A percentile compares a stretch with the other conserved stretches of the same genome.
phyloP scores from a whole-genome alignment of 2,888 invertebrate genomes.

The Drosophila subquinaria region DNA sequence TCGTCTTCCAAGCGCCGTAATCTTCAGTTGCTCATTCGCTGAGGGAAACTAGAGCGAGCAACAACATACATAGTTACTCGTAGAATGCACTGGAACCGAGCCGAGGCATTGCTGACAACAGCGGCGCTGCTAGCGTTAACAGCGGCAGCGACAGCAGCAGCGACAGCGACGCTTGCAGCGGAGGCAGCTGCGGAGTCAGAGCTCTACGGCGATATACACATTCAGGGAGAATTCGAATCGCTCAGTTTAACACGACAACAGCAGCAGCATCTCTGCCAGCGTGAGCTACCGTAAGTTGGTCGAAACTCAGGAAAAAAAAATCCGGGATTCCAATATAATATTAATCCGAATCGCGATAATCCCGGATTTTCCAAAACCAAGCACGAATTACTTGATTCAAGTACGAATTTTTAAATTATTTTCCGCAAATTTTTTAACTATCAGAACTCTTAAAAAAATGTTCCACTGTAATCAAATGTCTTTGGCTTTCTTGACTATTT shows the following conservation, averaged over 20 bases:
- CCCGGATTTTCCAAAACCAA: too few species aligned
- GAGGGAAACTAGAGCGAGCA: constrained; percentile 9
- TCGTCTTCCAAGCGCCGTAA: not conserved
- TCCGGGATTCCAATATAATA: not conserved
- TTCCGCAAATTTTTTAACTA: too few species aligned
- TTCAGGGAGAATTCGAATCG: constrained; percentile 54
- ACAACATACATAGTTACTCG: constrained; percentile 29
- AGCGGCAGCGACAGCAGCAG: constrained; percentile 10
- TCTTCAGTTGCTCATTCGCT: constrained; percentile 31
- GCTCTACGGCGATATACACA: constrained; percentile 60
- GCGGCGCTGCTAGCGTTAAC: constrained; percentile 9
- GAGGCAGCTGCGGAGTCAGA: constrained; percentile 23
- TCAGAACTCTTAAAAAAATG: too few species aligned
- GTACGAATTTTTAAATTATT: too few species aligned
- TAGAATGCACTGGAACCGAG: constrained; percentile 19
- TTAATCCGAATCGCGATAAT: not conserved
- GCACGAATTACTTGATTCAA: too few species aligned
- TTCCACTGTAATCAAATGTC: too few species aligned
- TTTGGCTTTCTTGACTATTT: too few species aligned
- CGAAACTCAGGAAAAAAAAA: not conserved
- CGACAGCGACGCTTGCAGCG: constrained; percentile 5
- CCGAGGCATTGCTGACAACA: not conserved
- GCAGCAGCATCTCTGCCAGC: constrained; percentile 67
- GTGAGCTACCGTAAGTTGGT: constrained; percentile 82
- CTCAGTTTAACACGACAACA: constrained; percentile 58